Base-by-base conservation (phyloP, 2,888 invertebrate genomes). In the Linhomoeus sp. region DNA sequence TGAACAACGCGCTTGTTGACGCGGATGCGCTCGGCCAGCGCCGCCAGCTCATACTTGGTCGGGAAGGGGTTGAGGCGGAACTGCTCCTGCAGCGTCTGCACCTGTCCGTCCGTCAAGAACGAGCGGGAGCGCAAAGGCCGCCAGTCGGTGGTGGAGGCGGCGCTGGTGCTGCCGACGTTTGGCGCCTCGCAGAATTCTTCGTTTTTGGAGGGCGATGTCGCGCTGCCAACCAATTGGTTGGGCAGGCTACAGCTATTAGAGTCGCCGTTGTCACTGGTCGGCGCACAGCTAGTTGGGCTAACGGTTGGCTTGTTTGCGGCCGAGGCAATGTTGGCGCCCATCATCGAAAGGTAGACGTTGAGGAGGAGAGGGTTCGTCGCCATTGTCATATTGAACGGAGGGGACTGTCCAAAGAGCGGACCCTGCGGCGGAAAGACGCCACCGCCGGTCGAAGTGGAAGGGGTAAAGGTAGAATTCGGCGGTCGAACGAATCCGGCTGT, bases 41-140 rank as follows among this genome's bases (percentile, higher is more conserved):
- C 76, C 45, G 80, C 79, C 57, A 94, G 77, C 63, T 92, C 92
- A 56, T 87, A 87, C 43, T 88, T 79, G 62, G 85, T 85, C 1
- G 97, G 94, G 50, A 88, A 76, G 12, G 88, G 81, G 69, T 97
- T 92, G 22, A 78, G 67, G 44, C 80, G 75, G 66, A 90, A 97
- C 64, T 86, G 82, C 51, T 81, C 78, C 63, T 85, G 85, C 45
- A 97, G 73, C 47, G 86, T 75, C 40, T 77, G 76, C 60, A 90
- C 77, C 66, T 94, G 92, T 62, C 87, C 86, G 60, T 92, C 92
- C 40, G 82, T 85, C 52, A 97, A 81, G 52, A 88, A 78, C 9
- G 90, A 90, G 49, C 94, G 76, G 1, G 88, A 87, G 55, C 92
- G 76, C 17, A 85, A 41, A 53, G 60, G 48, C 49, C 59, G 50